phyloP scores from a whole-genome alignment of 1,140 invertebrate genomes.

The Acromyrmex charruanus region DNA sequence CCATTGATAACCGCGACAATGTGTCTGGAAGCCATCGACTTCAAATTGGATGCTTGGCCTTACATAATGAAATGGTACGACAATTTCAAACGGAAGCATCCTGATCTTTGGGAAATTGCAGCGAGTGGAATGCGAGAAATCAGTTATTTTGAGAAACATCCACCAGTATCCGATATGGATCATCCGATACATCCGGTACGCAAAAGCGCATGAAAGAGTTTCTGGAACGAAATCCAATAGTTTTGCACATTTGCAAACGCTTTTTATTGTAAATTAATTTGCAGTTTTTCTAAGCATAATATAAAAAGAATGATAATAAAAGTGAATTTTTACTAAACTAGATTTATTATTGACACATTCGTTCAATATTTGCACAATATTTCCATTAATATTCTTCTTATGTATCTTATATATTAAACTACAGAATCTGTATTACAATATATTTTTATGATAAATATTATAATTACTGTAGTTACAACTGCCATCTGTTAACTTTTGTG shows the following conservation, averaged over 20 bases:
- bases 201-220: conserved; percentile 77
- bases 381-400: conserved; percentile 1
- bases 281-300: background rate
- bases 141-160: conserved; percentile 89
- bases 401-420: conserved; percentile 1
- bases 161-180: conserved; percentile 89
- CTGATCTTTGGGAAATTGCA: conserved; percentile 90
- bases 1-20: conserved; percentile 90
- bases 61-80: conserved; percentile 89
- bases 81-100: conserved; percentile 89
- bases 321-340: conserved; percentile 53
- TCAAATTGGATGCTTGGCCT: conserved; percentile 87
- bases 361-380: conserved; percentile 14
- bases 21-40: conserved; percentile 90
- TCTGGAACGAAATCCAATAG: background rate
- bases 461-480: conserved; percentile 6
- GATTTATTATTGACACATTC: conserved; percentile 60
- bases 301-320: background rate
- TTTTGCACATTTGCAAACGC: background rate
- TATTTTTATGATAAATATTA: conserved; percentile 22
- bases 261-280: background rate
- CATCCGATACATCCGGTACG: conserved; percentile 91
- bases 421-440: conserved; percentile 8
- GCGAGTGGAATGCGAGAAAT: conserved; percentile 90
- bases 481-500: conserved; percentile 3